Percentiles rank a stretch among this genome's conserved stretches.
Evolutionary conservation across 30 jellyfish, hydroid and myxozoan species (phyloP).

Genomic region (Cassiopea xamachana): DNA sequence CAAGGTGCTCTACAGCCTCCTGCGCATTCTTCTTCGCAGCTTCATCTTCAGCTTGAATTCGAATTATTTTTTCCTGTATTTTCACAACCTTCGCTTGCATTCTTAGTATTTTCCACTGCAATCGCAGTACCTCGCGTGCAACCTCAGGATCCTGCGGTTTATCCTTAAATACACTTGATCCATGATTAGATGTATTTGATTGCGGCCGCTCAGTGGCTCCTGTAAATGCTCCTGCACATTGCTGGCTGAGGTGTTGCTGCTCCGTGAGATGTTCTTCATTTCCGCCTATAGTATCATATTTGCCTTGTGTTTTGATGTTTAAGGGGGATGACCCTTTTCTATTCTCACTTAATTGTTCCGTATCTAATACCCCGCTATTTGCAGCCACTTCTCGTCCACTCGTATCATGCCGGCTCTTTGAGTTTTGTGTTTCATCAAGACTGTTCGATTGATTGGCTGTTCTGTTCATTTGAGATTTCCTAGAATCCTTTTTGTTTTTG

Average conservation of each 20-base stretch:
- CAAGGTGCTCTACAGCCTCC: conserved; percentile 60
- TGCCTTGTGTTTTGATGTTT: not conserved
- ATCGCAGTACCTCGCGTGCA: conserved; percentile 88
- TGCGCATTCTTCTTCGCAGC: conserved; percentile 53
- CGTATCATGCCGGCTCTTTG: not conserved
- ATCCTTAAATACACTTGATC: conserved; percentile 59
- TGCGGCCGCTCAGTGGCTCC: conserved; percentile 9
- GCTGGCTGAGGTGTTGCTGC: not conserved
- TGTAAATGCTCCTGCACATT: not conserved
- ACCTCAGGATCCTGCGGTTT: conserved; percentile 90
- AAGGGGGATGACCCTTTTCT: not conserved
- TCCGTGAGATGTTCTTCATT: not conserved
- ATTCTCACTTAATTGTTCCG: not conserved
- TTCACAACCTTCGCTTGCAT: conserved; percentile 98
- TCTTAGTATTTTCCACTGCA: conserved; percentile 94
- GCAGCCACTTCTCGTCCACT: not conserved
- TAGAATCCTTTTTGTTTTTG: not conserved
- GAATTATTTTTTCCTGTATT: conserved; percentile 87
- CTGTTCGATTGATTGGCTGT: conserved; percentile 3
- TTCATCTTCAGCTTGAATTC: conserved; percentile 78
- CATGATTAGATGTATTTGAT: conserved; percentile 59
- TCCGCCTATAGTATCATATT: not conserved
- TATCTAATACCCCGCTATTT: not conserved
- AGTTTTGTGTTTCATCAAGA: not conserved
- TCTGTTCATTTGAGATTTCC: not conserved